Evolutionary conservation across 2,888 invertebrate species (phyloP).

Genomic region (Thelaira solivaga): DNA sequence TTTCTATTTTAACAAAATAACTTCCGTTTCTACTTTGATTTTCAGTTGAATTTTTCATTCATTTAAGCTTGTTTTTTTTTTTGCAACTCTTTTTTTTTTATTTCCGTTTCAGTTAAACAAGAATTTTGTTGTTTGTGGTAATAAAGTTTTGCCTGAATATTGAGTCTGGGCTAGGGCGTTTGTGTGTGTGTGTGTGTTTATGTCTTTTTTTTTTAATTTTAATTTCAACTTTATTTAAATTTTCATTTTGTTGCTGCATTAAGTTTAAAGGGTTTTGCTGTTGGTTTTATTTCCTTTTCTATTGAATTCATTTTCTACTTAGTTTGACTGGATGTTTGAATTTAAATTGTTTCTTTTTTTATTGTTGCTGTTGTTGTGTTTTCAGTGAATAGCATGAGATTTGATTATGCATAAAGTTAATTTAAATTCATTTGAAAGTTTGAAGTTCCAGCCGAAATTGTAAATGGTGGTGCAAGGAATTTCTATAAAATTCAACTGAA

Average conservation of each 20-base stretch:
- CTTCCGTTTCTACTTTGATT: constrained; percentile 65
- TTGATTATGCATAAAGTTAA: constrained; percentile 52
- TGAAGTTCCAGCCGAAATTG: constrained; percentile 1
- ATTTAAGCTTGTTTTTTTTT: neutral
- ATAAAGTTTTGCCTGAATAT: constrained; percentile 56
- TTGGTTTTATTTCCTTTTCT: neutral
- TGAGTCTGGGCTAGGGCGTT: neutral
- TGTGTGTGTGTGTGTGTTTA: neutral
- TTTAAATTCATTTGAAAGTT: constrained; percentile 56
- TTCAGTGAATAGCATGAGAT: constrained; percentile 12
- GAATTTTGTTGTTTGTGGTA: constrained; percentile 53
- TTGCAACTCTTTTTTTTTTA: constrained; percentile 41
- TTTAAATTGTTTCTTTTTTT: constrained; percentile 51
- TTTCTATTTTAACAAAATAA: constrained; percentile 62
- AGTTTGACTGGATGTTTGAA: constrained; percentile 39
- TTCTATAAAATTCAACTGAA: neutral
- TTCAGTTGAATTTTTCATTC: constrained; percentile 59
- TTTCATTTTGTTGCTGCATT: constrained; percentile 40
- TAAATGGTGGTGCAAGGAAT: neutral
- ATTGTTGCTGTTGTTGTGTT: no score
- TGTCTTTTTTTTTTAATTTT: constrained; percentile 23
- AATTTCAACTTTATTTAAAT: constrained; percentile 59
- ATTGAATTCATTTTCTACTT: neutral
- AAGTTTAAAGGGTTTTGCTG: constrained; percentile 36
- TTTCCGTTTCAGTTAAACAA: constrained; percentile 52